phyloP scores from a whole-genome alignment of 2,797 vertebrate genomes.

The Poecilia velifera region DNA sequence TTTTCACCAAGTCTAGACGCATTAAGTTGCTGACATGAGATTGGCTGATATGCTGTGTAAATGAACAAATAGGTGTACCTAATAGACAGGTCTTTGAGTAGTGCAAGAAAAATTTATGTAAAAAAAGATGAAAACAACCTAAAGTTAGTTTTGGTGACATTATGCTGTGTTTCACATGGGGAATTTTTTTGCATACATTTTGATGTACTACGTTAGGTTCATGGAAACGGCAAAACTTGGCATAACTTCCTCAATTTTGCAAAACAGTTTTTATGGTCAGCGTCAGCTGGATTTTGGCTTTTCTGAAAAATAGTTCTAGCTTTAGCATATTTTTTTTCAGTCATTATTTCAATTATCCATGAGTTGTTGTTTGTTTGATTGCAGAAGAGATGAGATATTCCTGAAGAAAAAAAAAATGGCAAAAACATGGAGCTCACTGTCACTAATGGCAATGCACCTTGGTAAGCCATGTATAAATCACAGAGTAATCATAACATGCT shows the following conservation, averaged over 20 bases:
- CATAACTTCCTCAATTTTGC: no score
- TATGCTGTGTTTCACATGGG: no score
- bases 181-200: no score
- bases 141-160: neutral
- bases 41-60: neutral
- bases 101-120: neutral
- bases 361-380: neutral
- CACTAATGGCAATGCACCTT: neutral
- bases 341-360: neutral
- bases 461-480: neutral
- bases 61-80: neutral
- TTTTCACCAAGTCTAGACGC: neutral
- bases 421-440: neutral
- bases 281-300: no score
- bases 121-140: neutral
- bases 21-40: neutral
- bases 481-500: constrained; percentile 5
- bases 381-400: neutral
- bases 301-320: no score
- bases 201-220: no score
- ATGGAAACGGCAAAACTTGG: no score
- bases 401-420: no score
- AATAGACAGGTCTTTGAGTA: neutral
- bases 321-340: neutral
- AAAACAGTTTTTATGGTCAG: no score